Base-by-base conservation (phyloP, 2,113 vertebrate genomes). In the Peucedramus taeniatus region DNA sequence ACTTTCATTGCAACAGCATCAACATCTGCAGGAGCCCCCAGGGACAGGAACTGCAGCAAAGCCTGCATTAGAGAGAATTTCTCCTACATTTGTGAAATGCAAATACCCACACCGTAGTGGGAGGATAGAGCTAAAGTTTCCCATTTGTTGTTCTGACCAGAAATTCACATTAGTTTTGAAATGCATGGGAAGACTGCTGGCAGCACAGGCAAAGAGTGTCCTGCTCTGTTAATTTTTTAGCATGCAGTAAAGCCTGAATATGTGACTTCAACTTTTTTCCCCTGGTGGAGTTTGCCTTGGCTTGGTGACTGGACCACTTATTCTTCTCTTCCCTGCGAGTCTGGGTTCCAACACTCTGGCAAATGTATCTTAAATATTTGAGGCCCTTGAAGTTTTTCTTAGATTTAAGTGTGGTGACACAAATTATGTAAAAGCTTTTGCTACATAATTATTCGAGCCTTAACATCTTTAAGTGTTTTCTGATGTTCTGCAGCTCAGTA, bases 371-470 rank as follows among this genome's bases (percentile, higher is more conserved):
- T 44, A 86, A 65, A 24, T 93, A 80, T 39, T 53, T 50, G 75
- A 86, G 79, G 30, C 30, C n/a, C 79, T 90, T 83, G 49, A 88
- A 85, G 23, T 77, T 91, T 87, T 91, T 74, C 64, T 89, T 88
- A 77, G 23, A 42, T 76, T 91, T 83, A 72, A 93, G 22, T 74
- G 71, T 80, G 83, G 59, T 92, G 86, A 83, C 71, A 88, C 88
- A 90, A 93, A 80, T 80, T 35, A 92, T 83, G 63, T 93, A 92
- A 93, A 95, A 92, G 76, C 50, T 95, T 90, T 93, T 96, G 39
- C 76, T 95, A 63, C 71, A 59, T 86, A 93, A 88, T 93, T 94
- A 47, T 93, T 94, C 7, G 17, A 83, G 50, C 75, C 64, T 93
- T 90, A 90, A 92, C 24, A 50, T 94, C 50, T 80, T 69, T 76